Evolutionary conservation across 2,113 vertebrate species (phyloP).

Genomic region (Elephas maximus): DNA sequence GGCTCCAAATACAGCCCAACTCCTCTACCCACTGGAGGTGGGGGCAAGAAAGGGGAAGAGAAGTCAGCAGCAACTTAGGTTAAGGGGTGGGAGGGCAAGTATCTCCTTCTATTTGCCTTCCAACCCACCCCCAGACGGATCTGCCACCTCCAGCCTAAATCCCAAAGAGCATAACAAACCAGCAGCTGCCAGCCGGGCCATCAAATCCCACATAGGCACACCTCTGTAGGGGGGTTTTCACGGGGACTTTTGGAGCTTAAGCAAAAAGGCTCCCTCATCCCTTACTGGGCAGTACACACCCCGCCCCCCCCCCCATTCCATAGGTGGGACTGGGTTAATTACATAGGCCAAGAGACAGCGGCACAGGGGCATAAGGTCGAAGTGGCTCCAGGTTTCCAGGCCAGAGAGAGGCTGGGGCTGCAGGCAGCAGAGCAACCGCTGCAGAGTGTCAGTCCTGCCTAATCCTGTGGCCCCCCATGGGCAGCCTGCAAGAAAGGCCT

Average conservation of each 20-base stretch:
- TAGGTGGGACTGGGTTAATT: too few relatives aligned
- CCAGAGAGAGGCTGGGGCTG: not conserved
- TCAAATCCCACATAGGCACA: not conserved
- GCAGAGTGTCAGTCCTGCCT: not conserved
- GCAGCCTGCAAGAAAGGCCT: slow-evolving; percentile 53
- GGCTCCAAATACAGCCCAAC: not conserved
- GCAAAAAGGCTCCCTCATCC: not conserved
- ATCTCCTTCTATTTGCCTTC: not conserved
- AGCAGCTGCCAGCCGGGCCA: slow-evolving; percentile 50
- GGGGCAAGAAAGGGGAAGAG: not conserved
- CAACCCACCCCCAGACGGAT: too few relatives aligned
- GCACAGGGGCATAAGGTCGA: not conserved
- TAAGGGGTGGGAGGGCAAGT: not conserved
- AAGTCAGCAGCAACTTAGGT: not conserved
- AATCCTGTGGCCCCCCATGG: not conserved
- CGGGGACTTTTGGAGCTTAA: not conserved
- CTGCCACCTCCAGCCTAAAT: not conserved
- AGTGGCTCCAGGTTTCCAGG: slow-evolving; percentile 1
- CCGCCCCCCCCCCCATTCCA: not conserved
- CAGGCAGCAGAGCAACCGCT: not conserved
- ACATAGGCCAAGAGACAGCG: not conserved
- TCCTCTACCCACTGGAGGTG: not conserved
- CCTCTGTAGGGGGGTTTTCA: not conserved
- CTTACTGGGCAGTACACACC: not conserved
- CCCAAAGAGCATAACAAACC: not conserved